Percentiles rank a stretch among this genome's conserved stretches.
phyloP scores from a whole-genome alignment of 2,888 invertebrate genomes.

The Cryptocephalus moraei region DNA sequence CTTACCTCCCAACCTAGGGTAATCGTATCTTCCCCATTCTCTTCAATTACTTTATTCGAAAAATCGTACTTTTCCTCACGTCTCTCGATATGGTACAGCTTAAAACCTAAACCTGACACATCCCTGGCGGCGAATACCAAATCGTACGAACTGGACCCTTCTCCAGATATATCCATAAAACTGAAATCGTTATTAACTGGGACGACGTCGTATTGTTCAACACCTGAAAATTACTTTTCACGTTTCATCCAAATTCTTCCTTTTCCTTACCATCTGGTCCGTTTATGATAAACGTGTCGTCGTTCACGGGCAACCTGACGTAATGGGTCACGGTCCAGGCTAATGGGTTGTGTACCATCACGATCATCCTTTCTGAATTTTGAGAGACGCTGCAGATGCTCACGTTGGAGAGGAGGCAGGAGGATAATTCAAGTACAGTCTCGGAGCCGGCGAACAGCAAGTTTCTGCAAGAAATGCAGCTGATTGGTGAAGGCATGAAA shows the following conservation, averaged over 20 bases:
- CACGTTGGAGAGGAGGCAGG: conserved; percentile 61
- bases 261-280: conserved; percentile 46
- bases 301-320: conserved; percentile 52
- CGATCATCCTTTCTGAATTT: conserved; percentile 42
- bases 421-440: conserved; percentile 3
- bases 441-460: background rate
- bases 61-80: no score
- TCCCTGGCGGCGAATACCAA: conserved; percentile 55
- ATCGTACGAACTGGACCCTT: conserved; percentile 38
- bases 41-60: background rate
- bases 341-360: conserved; percentile 70
- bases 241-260: no score
- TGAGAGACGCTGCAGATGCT: conserved; percentile 61
- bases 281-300: conserved; percentile 45
- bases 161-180: conserved; percentile 1
- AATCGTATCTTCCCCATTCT: background rate
- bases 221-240: background rate
- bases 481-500: no score
- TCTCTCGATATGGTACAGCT: conserved; percentile 43
- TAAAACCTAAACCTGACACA: conserved; percentile 56
- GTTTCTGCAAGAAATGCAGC: conserved; percentile 3
- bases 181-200: background rate
- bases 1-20: background rate
- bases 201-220: conserved; percentile 3
- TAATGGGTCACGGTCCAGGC: conserved; percentile 48